Conservation (phyloP, 2,113 vertebrate genomes). For the Oncorhynchus kisutch region DNA sequence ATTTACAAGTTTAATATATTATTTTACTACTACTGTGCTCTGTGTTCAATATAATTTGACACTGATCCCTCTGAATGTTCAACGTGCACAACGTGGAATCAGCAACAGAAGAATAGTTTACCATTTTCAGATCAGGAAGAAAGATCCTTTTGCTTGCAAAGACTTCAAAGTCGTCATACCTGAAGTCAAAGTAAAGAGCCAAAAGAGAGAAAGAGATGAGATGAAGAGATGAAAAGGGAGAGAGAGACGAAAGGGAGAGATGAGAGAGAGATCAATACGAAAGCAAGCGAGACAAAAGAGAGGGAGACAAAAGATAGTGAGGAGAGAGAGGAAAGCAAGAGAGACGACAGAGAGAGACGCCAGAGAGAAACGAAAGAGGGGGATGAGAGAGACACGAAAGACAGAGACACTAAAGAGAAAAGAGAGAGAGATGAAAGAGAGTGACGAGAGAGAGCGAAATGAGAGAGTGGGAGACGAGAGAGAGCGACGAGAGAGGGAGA, state of each 20-base stretch:
- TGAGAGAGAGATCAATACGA: too few species aligned
- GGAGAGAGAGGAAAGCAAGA: constrained; percentile 9
- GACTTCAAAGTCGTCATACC: constrained; percentile 23
- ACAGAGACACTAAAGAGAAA: too few species aligned
- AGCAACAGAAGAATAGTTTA: constrained; percentile 30
- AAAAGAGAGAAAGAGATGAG: not conserved
- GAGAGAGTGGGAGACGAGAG: too few species aligned
- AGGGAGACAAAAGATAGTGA: not conserved
- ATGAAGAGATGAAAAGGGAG: not conserved
- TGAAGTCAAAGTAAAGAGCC: constrained; percentile 11
- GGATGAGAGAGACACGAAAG: too few species aligned
- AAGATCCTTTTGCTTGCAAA: constrained; percentile 38
- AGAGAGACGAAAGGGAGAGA: not conserved
- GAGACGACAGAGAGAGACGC: not conserved
- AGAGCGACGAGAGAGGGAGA: too few species aligned
- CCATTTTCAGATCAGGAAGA: constrained; percentile 39
- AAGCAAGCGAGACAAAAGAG: not conserved
- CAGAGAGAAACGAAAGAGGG: too few species aligned
- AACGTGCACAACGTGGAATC: constrained; percentile 16
- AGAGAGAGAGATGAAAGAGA: too few species aligned
- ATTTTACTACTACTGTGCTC: not conserved
- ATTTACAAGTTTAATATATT: too few species aligned
- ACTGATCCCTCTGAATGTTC: constrained; percentile 42
- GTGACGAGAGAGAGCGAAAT: too few species aligned
- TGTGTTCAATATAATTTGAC: constrained; percentile 45